These are phyloP conservation scores for Nettapus auritus DNA, from an alignment of 2,113 vertebrate species.

Conservation along the genomic window DNA sequence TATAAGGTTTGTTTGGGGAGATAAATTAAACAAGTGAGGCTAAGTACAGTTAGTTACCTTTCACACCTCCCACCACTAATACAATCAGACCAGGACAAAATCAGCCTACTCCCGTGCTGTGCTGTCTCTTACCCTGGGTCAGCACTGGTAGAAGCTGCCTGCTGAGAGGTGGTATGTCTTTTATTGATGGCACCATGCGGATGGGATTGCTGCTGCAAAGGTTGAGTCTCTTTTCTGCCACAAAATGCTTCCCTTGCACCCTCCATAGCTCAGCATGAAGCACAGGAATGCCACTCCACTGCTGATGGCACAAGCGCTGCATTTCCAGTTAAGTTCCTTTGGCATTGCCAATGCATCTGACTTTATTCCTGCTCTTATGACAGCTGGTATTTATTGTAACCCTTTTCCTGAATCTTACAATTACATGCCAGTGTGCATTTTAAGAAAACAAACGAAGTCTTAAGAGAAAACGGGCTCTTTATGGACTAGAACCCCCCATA, in stretches of 20 bases:
- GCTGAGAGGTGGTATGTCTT: too few species aligned
- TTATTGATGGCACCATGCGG: fast-evolving
- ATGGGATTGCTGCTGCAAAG: neutral
- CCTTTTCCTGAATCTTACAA: neutral
- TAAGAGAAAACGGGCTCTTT: neutral
- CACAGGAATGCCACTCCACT: fast-evolving
- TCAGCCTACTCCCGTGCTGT: neutral
- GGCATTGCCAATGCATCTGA: neutral
- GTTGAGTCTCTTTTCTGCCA: neutral
- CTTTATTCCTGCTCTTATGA: neutral
- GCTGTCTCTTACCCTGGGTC: neutral
- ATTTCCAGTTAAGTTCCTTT: neutral
- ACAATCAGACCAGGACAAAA: neutral
- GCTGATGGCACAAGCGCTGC: fast-evolving
- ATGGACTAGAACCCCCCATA: neutral
- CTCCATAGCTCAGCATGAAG: fast-evolving
- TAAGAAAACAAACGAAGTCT: neutral
- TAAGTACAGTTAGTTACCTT: neutral
- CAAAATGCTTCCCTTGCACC: neutral
- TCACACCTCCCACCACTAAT: neutral
- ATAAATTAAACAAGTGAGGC: neutral
- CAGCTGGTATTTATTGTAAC: neutral
- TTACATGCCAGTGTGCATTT: neutral
- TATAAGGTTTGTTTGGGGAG: neutral
- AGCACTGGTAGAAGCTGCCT: neutral